These are phyloP conservation scores for Tragelaphus imberbis DNA, from an alignment of 2,113 vertebrate species.

Conservation along the genomic window DNA sequence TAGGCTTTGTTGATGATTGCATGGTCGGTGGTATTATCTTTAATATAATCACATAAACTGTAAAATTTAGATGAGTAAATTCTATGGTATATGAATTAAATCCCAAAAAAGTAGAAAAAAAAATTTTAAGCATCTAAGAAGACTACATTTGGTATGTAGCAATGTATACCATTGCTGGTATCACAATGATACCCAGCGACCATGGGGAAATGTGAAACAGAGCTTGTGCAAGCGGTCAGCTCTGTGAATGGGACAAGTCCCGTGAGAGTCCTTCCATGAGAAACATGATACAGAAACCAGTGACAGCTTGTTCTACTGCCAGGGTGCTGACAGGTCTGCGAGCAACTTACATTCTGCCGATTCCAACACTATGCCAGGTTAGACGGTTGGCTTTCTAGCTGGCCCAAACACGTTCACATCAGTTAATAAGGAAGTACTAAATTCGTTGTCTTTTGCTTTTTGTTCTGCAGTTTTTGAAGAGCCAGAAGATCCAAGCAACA, in stretches of 20 bases:
- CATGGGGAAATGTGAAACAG: background rate
- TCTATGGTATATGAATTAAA: background rate
- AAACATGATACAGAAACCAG: background rate
- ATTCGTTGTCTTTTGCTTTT: conserved; percentile 22
- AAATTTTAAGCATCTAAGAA: background rate
- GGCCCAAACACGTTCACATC: background rate
- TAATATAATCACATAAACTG: background rate
- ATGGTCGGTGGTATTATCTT: background rate
- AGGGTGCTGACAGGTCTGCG: background rate
- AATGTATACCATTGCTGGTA: background rate
- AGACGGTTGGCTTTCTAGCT: background rate
- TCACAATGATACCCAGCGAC: background rate
- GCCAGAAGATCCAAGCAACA: conserved; percentile 94
- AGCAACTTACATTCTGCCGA: background rate
- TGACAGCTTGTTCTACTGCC: background rate
- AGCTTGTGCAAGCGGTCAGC: background rate
- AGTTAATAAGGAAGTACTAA: background rate
- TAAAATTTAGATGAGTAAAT: background rate
- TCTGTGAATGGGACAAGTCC: background rate
- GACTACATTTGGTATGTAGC: background rate
- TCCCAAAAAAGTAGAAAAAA: background rate
- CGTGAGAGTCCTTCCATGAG: no score
- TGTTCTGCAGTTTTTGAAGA: conserved; percentile 91
- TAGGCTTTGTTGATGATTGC: background rate
- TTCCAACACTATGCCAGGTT: background rate